phyloP scores from a whole-genome alignment of 2,888 invertebrate species.

The Drosophila prolongata region DNA sequence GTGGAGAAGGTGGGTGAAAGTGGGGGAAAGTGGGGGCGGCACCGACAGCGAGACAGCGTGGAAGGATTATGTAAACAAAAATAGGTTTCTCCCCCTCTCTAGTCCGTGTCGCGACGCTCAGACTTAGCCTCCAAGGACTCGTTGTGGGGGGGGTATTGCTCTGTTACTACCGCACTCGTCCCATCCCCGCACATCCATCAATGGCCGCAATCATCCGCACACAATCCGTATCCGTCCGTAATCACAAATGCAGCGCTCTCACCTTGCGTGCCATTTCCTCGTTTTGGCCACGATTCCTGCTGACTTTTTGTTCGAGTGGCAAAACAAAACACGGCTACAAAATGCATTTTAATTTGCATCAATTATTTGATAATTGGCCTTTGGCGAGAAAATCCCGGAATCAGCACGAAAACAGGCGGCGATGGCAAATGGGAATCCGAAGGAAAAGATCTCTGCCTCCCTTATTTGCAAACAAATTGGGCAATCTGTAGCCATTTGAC shows the following conservation, averaged over 20 bases:
- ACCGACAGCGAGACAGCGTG: constrained; percentile 63
- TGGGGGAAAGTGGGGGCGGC: constrained; percentile 10
- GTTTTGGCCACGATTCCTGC: background rate
- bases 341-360: constrained; percentile 59
- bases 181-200: constrained; percentile 40
- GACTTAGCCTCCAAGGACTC: constrained; percentile 28
- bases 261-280: constrained; percentile 29
- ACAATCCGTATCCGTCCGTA: constrained; percentile 56
- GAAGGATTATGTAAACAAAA: constrained; percentile 79
- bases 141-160: background rate
- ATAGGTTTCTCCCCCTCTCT: constrained; percentile 57
- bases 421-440: background rate
- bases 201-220: constrained; percentile 70
- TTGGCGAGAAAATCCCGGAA: constrained; percentile 23
- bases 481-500: constrained; percentile 2
- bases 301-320: constrained; percentile 27
- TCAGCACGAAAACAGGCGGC: background rate
- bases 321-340: constrained; percentile 38
- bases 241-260: constrained; percentile 40
- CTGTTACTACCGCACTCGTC: too few species aligned
- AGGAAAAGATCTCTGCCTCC: constrained; percentile 13
- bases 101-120: background rate
- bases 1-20: background rate
- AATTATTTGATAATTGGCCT: constrained; percentile 65
- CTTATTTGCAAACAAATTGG: constrained; percentile 24